Conservation (phyloP, 2,888 invertebrate genomes). For the Halocaridina rubra region DNA sequence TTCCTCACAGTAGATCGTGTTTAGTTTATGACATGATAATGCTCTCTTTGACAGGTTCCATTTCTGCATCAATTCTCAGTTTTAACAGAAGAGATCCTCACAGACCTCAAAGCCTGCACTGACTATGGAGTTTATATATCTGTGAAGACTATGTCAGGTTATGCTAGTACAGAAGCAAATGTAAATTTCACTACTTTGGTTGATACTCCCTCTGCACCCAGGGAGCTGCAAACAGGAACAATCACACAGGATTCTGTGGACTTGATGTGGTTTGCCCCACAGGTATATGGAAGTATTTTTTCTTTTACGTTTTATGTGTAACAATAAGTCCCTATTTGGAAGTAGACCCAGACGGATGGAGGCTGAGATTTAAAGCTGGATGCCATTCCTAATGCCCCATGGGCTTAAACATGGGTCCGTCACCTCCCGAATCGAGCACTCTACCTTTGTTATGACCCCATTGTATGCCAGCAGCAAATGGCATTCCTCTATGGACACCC, state of each 20-base stretch:
- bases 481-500: no score
- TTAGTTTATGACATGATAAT: no score
- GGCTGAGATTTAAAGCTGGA: no score
- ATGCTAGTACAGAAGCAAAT: not conserved
- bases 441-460: no score
- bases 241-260: not conserved
- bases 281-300: not conserved
- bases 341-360: no score
- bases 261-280: conserved; percentile 23
- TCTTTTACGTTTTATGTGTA: not conserved
- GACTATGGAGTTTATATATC: not conserved
- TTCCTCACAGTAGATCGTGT: no score
- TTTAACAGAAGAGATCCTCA: conserved; percentile 1
- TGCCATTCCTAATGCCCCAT: no score
- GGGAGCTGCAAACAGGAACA: not conserved
- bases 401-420: no score
- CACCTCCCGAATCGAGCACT: no score
- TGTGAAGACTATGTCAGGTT: conserved; percentile 18
- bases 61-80: no score
- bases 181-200: conserved; percentile 16
- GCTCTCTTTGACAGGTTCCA: no score
- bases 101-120: conserved; percentile 20
- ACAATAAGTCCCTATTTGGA: not conserved
- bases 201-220: conserved; percentile 27
- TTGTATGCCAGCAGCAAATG: no score